phyloP scores from a whole-genome alignment of 2,888 invertebrate species.

The Eristalinus aeneus region DNA sequence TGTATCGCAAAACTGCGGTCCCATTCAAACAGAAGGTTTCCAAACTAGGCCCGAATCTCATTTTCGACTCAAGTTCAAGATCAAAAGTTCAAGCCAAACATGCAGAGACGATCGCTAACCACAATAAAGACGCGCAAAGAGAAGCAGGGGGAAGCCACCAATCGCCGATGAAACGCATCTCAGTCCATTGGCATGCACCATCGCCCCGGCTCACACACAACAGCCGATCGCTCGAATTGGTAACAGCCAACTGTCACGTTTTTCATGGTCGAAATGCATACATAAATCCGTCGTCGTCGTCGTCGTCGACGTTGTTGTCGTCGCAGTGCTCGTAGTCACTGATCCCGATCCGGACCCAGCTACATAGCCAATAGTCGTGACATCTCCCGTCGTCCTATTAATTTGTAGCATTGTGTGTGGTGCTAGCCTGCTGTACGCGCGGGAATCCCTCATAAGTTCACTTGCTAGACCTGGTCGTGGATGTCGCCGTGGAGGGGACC shows the following conservation, averaged over 20 bases:
- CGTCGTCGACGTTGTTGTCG: slow-evolving; percentile 32
- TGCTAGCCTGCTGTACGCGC: slow-evolving; percentile 72
- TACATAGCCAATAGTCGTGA: slow-evolving; percentile 74
- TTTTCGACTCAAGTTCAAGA: slow-evolving; percentile 46
- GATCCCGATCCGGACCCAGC: slow-evolving; percentile 41
- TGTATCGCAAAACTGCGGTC: not conserved
- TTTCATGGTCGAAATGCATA: slow-evolving; percentile 78
- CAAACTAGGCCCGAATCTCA: not conserved
- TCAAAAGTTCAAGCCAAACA: slow-evolving; percentile 37
- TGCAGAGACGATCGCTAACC: not conserved
- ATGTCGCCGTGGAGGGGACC: not conserved
- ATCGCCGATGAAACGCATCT: slow-evolving; percentile 64
- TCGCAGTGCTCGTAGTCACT: slow-evolving; percentile 3
- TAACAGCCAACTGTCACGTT: slow-evolving; percentile 81
- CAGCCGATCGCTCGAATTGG: slow-evolving; percentile 73
- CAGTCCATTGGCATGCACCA: slow-evolving; percentile 2
- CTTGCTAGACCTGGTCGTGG: slow-evolving; percentile 35
- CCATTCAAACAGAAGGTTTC: not conserved
- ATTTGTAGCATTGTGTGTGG: slow-evolving; percentile 73
- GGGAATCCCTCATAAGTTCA: slow-evolving; percentile 69
- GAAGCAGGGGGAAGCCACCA: slow-evolving; percentile 28
- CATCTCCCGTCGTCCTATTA: slow-evolving; percentile 78
- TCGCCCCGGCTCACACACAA: not conserved
- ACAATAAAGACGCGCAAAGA: not conserved
- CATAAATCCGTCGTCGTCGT: slow-evolving; percentile 63